Base-by-base conservation (phyloP, 2,888 invertebrate species). In the Resseliella maxima region DNA sequence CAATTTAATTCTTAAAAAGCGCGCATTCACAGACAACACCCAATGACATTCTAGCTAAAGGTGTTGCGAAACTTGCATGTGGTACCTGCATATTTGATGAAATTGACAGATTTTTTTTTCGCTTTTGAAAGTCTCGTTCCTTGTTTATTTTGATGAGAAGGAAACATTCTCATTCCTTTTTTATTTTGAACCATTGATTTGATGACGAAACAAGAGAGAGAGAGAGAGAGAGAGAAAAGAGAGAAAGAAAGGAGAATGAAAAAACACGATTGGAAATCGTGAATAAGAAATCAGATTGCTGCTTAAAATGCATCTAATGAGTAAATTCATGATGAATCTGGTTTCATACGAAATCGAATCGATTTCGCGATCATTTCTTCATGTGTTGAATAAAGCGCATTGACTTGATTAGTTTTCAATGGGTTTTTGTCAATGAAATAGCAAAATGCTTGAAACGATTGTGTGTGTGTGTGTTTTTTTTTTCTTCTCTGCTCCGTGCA, bases 341-440 rank as follows among this genome's bases (percentile, higher is more conserved):
- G 72, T 12, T 50, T 50, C 18, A 12, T 12, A 2, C 50, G n/a
- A 50, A 50, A 24, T 5, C 3, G 6, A 59, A 72, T 72, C 35
- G 72, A 72, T 72, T 31, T 72, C 31, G 5, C 72, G 31, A 2
- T 59, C 59, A 72, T 27, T 35, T 72, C 72, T 12, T 24, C 72
- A 72, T 31, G 18, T 15, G 15, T 50, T 2, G 18, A 50, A 50
- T 21, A 8, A 18, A 50, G 24, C 1, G 59, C 59, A 59, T 59
- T 24, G 72, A 72, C 12, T 72, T 72, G 72, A 72, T 72, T 72
- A 31, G 72, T 5, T 72, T 72, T 72, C 72, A 72, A 72, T 72
- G 72, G 72, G 15, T 31, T 27, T 72, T 31, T 72, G 31, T 72
- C 72, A 72, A 59, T 12, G 2, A 59, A 59, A 15, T 31, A 31